Conservation (phyloP, 2,113 vertebrate genomes). For the Himantopus leucocephalus region DNA sequence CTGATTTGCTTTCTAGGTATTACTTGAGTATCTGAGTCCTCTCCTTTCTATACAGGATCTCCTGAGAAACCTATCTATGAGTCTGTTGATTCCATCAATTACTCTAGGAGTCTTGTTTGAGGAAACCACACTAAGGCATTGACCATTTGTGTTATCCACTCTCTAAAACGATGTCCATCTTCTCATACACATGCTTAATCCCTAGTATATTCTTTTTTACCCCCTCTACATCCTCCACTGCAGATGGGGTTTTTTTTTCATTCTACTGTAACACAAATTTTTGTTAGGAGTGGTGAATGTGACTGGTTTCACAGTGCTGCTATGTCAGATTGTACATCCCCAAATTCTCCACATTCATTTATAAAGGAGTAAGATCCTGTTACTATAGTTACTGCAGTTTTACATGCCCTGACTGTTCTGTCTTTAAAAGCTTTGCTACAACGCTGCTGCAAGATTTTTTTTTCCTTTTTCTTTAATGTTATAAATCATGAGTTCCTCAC, state of each 20-base stretch:
- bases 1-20: background rate
- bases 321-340: background rate
- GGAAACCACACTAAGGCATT: background rate
- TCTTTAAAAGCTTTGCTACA: constrained; percentile 38
- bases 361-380: constrained; percentile 20
- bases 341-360: constrained; percentile 37
- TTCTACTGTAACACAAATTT: background rate
- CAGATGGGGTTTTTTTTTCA: background rate
- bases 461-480: background rate
- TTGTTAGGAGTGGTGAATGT: background rate
- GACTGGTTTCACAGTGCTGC: background rate
- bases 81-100: background rate
- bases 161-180: background rate
- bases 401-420: constrained; percentile 1
- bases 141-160: background rate
- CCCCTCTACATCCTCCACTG: background rate
- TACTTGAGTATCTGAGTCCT: background rate
- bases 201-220: background rate
- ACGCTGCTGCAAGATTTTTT: background rate
- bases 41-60: background rate
- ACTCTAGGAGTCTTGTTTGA: background rate
- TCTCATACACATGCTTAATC: background rate
- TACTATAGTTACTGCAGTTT: constrained; percentile 58
- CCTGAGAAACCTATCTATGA: background rate
- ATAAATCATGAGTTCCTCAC: background rate